Evolutionary conservation across 2,113 vertebrate species (phyloP).

Genomic region (Rynchops niger): DNA sequence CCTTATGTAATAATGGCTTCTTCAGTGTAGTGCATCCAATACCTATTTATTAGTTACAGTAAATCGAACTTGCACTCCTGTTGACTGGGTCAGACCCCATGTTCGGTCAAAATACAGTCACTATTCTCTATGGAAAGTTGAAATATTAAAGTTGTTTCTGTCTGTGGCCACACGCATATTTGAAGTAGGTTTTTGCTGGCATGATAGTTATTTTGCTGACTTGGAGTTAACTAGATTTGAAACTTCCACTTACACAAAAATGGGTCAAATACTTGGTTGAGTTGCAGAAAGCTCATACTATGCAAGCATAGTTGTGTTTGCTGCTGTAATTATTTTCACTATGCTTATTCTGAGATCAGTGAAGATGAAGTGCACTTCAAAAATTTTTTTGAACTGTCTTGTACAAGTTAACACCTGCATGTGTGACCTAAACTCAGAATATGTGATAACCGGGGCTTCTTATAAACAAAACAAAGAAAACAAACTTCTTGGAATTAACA

Average conservation of each 20-base stretch:
- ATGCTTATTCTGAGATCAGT: neutral
- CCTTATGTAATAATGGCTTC: neutral
- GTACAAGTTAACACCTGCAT: conserved; percentile 13
- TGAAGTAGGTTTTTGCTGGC: neutral
- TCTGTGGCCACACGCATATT: neutral
- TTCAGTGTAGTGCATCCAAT: neutral
- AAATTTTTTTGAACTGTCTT: conserved; percentile 11
- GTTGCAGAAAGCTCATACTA: neutral
- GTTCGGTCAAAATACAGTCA: neutral
- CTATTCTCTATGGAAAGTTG: neutral
- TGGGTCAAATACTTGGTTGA: neutral
- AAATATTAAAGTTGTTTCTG: neutral
- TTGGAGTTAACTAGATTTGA: neutral
- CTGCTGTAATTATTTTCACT: neutral
- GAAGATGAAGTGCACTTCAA: neutral
- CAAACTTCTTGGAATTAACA: conserved; percentile 31
- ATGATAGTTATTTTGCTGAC: neutral
- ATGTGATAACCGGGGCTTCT: neutral
- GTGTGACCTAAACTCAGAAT: conserved; percentile 8
- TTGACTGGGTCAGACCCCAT: neutral
- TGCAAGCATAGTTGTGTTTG: neutral
- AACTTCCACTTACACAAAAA: neutral
- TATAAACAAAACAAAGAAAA: conserved; percentile 26
- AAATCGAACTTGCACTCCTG: neutral
- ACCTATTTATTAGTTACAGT: neutral